Base-by-base conservation (phyloP, 2,797 vertebrate species). In the Sylvilagus floridanus region DNA sequence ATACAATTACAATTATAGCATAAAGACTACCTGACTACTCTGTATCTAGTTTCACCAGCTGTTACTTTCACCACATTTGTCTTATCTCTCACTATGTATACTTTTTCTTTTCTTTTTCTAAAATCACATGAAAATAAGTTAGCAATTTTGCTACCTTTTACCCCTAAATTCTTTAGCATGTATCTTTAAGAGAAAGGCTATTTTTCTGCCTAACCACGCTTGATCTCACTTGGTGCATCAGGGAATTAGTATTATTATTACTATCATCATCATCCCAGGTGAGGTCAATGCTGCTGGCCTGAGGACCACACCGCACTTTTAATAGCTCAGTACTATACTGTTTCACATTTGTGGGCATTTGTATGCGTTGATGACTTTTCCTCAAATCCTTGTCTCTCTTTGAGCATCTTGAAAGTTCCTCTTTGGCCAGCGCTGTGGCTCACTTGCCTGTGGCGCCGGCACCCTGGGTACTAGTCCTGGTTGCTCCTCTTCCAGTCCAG, bases 91-190 rank as follows among this genome's bases (percentile, higher is more conserved):
- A 77, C 22, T 73, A n/a, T 91, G n/a, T 72, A 62, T 42, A 78
- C 17, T 47, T 75, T 42, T 77, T 37, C 6, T 37, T 22, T 72
- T 24, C 28, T 28, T 72, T 68, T 9, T 3, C 28, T 75, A 35
- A 95, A 93, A 82, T 2, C 26, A 73, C n/a, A 85, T 71, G 62
- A 91, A 68, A 82, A 54, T 68, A 94, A 82, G 1, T 76, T 78
- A 28, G 10, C 42, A 93, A 84, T 5, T 32, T 28, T 12, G 65
- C 77, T 28, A 62, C 54, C 28, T 3, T 90, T 83, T 32, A 68
- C 60, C 42, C 37, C n/a, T 60, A 52, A 85, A 79, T 71, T 78
- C 30, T 54, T 95, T 84, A 62, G 42, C 11, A 62, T 16, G 37
- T n/a, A 81, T 76, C 28, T 91, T 90, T 81, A 84, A 83, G 52